Evolutionary conservation across 2,888 invertebrate species (phyloP), one percentile per base, ranked within the genome.

Genomic region (Nycteola revayana): DNA sequence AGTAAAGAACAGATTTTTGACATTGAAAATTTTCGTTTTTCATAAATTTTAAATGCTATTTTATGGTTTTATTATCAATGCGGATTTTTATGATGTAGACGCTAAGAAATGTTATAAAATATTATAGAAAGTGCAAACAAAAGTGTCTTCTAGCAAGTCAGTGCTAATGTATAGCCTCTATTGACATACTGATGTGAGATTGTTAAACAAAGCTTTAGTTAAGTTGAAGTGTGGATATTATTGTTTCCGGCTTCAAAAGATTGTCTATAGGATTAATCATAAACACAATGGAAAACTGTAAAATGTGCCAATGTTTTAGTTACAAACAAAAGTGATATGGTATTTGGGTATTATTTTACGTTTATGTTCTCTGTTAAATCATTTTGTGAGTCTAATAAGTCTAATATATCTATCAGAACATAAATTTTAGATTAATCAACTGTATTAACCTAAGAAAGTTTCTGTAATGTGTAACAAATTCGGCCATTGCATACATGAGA

Each of bases 41-140:
- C n/a, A n/a, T n/a, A n/a, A n/a, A n/a, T n/a, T n/a, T n/a, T n/a
- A n/a, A n/a, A n/a, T n/a, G n/a, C n/a, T n/a, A n/a, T n/a, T n/a
- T n/a, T n/a, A n/a, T n/a, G n/a, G n/a, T n/a, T n/a, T n/a, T n/a
- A n/a, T n/a, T n/a, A n/a, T n/a, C n/a, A n/a, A n/a, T n/a, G n/a
- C n/a, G n/a, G n/a, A n/a, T n/a, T n/a, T n/a, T n/a, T n/a, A n/a
- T n/a, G n/a, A n/a, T n/a, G n/a, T 7, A 20, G 8, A n/a, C 11
- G 8, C 3, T 18, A 26, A 46, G 7, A 5, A 31, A 7, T 10
- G 17, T 10, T 9, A 7, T 25, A 30, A 33, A 2, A 20, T n/a
- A 21, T 25, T 37, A 23, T 45, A 18, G 51, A 52, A 42, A 52
- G 49, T 40, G 28, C 25, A 24, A 41, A 39, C 22, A 24, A 21